A percentile compares a stretch with the other conserved stretches of the same genome.
Conservation (phyloP, 2,113 vertebrate genomes). For the Paraplagusia blochii region DNA sequence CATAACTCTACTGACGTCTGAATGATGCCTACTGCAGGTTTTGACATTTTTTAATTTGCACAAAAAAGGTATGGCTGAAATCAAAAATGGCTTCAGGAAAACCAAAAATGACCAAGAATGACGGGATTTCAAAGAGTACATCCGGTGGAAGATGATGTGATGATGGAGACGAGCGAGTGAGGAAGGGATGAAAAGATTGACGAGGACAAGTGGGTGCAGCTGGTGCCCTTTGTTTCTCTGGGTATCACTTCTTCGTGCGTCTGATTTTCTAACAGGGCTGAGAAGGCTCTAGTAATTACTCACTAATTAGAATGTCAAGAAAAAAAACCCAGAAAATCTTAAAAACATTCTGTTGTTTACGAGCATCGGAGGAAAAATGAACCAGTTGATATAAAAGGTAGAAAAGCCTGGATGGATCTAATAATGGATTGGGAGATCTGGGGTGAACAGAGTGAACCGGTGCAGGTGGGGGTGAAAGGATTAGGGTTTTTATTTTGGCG, state of each 20-base stretch:
- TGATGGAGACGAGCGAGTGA: slow-evolving; percentile 31
- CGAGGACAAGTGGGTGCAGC: slow-evolving; percentile 77
- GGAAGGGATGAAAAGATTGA: slow-evolving; percentile 48
- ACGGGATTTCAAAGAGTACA: slow-evolving; percentile 48
- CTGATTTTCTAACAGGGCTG: slow-evolving; percentile 59
- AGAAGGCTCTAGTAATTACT: slow-evolving; percentile 73
- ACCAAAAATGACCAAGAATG: slow-evolving; percentile 42
- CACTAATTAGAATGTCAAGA: slow-evolving; percentile 78
- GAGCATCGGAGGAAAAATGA: slow-evolving; percentile 67
- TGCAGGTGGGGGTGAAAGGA: slow-evolving; percentile 50
- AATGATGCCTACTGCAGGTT: slow-evolving; percentile 61
- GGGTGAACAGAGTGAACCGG: slow-evolving; percentile 45
- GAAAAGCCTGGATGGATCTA: slow-evolving; percentile 72
- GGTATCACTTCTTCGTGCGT: slow-evolving; percentile 69
- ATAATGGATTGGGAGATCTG: slow-evolving; percentile 69
- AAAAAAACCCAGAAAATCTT: slow-evolving; percentile 75
- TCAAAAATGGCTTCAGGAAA: slow-evolving; percentile 50
- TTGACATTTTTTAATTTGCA: slow-evolving; percentile 39
- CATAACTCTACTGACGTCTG: slow-evolving; percentile 45
- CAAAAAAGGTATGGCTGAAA: slow-evolving; percentile 43
- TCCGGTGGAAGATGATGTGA: slow-evolving; percentile 28
- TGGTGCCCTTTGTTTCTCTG: slow-evolving; percentile 74
- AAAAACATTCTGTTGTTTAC: slow-evolving; percentile 75
- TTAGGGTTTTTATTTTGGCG: slow-evolving; percentile 63
- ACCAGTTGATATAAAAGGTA: slow-evolving; percentile 70